phyloP scores from a whole-genome alignment of 2,113 vertebrate genomes.

The Phylloscopus trochiloides region DNA sequence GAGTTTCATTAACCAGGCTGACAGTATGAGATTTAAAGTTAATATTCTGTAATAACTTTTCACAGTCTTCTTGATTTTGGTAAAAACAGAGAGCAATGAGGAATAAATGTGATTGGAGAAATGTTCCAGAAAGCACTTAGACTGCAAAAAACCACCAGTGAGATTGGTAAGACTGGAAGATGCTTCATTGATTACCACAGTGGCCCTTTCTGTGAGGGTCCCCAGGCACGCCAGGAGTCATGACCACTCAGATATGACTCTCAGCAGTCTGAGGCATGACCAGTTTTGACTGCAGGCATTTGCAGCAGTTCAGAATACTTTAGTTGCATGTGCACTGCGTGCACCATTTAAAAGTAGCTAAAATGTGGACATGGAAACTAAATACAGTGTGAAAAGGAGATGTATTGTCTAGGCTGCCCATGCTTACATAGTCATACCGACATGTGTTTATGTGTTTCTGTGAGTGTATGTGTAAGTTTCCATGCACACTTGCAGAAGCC shows the following conservation, averaged over 20 bases:
- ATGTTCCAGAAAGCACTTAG: neutral
- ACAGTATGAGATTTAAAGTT: neutral
- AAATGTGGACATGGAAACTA: neutral
- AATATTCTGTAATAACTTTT: neutral
- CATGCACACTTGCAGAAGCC: neutral
- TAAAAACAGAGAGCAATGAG: neutral
- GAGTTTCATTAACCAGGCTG: neutral
- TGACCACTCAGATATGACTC: neutral
- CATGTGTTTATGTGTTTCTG: neutral
- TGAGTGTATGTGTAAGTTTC: neutral
- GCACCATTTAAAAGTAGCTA: neutral
- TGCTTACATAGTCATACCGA: accelerated
- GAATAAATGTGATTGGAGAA: neutral
- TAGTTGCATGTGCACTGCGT: neutral
- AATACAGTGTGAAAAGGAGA: neutral
- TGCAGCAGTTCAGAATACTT: neutral
- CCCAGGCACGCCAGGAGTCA: neutral
- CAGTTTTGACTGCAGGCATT: neutral
- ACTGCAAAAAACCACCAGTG: neutral
- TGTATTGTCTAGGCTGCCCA: neutral
- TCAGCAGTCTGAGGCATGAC: neutral
- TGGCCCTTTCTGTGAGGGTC: neutral
- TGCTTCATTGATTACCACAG: neutral
- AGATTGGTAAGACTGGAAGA: neutral
- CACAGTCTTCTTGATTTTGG: neutral